A percentile compares a stretch with the other conserved stretches of the same genome.
phyloP scores from a whole-genome alignment of 1,140 invertebrate genomes.

The Drosophila varians region DNA sequence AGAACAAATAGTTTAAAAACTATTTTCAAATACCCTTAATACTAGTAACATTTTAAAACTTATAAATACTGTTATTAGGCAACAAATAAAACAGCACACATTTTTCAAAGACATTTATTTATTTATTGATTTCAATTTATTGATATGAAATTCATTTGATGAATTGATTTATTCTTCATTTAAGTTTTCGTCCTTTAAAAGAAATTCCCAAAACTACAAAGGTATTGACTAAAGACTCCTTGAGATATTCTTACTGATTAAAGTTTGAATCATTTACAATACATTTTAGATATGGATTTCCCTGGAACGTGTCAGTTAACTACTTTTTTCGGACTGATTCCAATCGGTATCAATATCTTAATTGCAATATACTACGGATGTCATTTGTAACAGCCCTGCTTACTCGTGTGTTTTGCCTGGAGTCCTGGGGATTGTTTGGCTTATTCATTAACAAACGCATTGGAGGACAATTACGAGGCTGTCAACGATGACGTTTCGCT shows the following conservation, averaged over 20 bases:
- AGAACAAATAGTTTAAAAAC: too few species aligned
- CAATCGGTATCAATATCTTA: constrained; percentile 19
- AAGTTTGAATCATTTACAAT: constrained; percentile 9
- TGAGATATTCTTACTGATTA: background rate
- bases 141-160: too few species aligned
- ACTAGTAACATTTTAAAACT: too few species aligned
- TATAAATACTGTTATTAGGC: too few species aligned
- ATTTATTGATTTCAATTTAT: too few species aligned
- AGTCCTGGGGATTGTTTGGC: constrained; percentile 50
- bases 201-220: too few species aligned
- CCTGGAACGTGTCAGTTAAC: constrained; percentile 49
- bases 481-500: constrained; percentile 74
- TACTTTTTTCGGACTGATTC: constrained; percentile 14
- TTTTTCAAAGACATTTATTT: too few species aligned
- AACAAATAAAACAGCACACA: too few species aligned
- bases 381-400: constrained; percentile 31
- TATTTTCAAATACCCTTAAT: too few species aligned
- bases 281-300: constrained; percentile 7
- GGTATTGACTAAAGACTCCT: background rate
- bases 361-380: constrained; percentile 22
- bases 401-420: background rate
- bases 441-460: constrained; percentile 66
- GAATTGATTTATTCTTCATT: too few species aligned
- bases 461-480: constrained; percentile 59
- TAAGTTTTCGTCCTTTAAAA: too few species aligned